Evolutionary conservation across 1,140 invertebrate genomes (phyloP), one percentile per base, ranked within the genome.

Genomic region (Periplaneta americana): DNA sequence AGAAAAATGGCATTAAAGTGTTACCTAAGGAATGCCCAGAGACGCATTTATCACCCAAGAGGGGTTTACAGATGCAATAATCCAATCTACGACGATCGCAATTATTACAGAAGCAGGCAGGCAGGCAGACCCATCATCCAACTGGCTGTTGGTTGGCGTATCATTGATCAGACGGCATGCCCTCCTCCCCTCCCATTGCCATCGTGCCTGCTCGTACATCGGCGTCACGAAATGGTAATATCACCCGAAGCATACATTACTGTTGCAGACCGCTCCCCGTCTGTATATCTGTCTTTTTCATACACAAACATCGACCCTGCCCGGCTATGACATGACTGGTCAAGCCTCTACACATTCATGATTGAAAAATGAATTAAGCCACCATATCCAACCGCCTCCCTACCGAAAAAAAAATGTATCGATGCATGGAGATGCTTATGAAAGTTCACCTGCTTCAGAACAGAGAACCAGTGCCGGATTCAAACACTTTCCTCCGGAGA

Each of bases 201-300:
- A 17, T 18, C 39, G 74, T 17, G 57, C 34, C 31, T 22, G 35
- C 13, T 34, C 33, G 78, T 78, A n/a, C 76, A 80, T 39, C 74
- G 34, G n/a, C 35, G 80, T 81, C 74, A 28, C 37, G 22, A 75
- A 32, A 32, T 74, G 18, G 37, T 74, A 74, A 18, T 34, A 22
- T 75, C 35, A 48, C 33, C n/a, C 82, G 39, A 78, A 31, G 74
- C 35, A 34, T 11, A 33, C 36, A 57, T 34, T 78, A 74, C 18
- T 66, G 57, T 34, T 31, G 57, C 33, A 74, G 80, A 8, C 82
- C 22, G 82, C 88, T 89, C 85, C 92, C 90, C 90, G 86, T 15
- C 39, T 22, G 17, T 18, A 48, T 22, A 18, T 5, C 39, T 48
- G 17, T 48, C 39, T 48, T 48, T 48, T 15, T 18, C 39, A 48